Conservation (phyloP, 2,113 vertebrate species). For the Hemicordylus capensis region DNA sequence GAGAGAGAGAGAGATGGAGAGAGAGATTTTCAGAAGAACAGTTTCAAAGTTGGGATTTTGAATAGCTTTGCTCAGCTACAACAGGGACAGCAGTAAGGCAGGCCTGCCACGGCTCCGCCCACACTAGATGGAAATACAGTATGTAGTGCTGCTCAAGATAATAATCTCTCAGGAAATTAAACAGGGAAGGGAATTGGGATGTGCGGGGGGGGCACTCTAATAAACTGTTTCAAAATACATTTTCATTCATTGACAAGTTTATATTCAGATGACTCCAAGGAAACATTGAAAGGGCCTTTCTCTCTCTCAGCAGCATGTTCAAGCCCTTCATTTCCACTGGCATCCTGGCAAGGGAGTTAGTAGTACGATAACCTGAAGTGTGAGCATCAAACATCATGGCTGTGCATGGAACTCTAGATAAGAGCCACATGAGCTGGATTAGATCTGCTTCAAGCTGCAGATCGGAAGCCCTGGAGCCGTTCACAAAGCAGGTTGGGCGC, state of each 20-base stretch:
- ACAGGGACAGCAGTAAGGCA: no score
- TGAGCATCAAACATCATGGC: background rate
- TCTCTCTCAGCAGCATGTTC: background rate
- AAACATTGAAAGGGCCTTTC: background rate
- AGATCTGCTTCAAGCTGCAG: background rate
- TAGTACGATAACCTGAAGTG: background rate
- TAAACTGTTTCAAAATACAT: background rate
- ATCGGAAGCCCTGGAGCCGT: background rate
- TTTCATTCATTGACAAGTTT: background rate
- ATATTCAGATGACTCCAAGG: background rate
- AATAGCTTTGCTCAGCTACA: background rate
- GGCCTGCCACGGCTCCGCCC: no score
- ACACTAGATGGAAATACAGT: background rate
- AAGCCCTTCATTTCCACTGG: background rate
- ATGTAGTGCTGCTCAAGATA: background rate
- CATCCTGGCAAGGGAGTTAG: background rate
- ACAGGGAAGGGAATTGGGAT: no score
- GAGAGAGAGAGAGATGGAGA: background rate
- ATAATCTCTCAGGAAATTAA: background rate
- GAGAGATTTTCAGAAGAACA: background rate
- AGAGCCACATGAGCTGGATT: background rate
- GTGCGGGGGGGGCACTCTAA: background rate
- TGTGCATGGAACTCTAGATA: background rate
- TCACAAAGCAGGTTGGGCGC: background rate
- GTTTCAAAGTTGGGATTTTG: background rate